Evolutionary conservation across 2,888 invertebrate genomes (phyloP).

Genomic region (Dryobotodes eremita): DNA sequence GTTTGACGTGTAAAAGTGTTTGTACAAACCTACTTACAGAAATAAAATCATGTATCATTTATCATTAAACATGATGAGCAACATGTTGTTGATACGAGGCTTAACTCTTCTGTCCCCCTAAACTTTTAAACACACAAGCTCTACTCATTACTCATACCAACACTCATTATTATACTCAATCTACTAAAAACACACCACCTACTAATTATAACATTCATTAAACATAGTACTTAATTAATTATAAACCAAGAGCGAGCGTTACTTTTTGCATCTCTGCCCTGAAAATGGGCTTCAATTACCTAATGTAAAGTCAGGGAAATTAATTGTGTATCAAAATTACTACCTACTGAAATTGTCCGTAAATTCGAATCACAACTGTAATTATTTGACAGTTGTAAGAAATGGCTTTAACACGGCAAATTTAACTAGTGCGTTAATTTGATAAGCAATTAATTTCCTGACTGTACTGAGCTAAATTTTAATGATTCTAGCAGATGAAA

Average conservation of each 20-base stretch:
- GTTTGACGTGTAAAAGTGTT: too few species aligned
- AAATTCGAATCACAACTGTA: too few species aligned
- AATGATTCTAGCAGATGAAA: constrained; percentile 19
- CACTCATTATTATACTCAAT: constrained; percentile 2
- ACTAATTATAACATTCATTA: constrained; percentile 37
- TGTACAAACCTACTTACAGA: too few species aligned
- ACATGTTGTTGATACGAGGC: too few species aligned
- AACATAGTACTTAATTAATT: constrained; percentile 31
- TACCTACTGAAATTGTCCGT: too few species aligned
- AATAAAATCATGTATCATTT: too few species aligned
- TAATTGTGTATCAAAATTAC: too few species aligned
- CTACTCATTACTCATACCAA: background rate
- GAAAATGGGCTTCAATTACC: constrained; percentile 13
- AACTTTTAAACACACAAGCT: background rate
- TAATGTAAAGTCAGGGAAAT: too few species aligned
- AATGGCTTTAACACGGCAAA: too few species aligned
- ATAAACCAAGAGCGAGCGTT: background rate
- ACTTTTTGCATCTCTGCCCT: background rate
- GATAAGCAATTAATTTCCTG: background rate
- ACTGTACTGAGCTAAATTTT: constrained; percentile 19
- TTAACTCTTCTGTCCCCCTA: background rate
- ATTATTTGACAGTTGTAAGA: too few species aligned
- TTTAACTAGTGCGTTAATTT: too few species aligned
- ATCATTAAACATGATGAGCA: too few species aligned
- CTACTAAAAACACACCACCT: constrained; percentile 11